Evolutionary conservation across 2,797 vertebrate species (phyloP).

Genomic region (Aplochiton taeniatus): DNA sequence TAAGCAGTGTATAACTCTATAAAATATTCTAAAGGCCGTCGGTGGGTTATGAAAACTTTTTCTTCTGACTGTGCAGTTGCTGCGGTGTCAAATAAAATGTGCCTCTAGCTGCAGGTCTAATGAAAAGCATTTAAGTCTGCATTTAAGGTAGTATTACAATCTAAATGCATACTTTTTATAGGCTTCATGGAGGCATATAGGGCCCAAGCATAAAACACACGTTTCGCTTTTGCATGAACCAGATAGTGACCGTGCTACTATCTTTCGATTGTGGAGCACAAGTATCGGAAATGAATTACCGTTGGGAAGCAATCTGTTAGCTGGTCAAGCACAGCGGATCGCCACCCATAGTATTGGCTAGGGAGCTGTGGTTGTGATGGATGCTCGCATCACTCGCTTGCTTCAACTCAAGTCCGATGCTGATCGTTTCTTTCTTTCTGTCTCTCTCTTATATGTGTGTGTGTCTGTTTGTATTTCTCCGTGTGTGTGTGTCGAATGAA

Average conservation of each 20-base stretch:
- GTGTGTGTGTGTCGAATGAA: constrained; percentile 3
- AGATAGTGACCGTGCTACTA: constrained; percentile 8
- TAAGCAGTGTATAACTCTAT: too few species aligned
- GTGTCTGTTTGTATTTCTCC: constrained; percentile 2
- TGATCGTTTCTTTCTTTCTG: neutral
- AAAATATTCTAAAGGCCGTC: too few species aligned
- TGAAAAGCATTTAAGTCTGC: too few species aligned
- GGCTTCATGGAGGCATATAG: too few species aligned
- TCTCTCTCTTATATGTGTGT: constrained; percentile 3
- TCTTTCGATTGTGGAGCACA: constrained; percentile 47
- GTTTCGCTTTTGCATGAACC: too few species aligned
- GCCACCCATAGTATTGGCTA: constrained; percentile 38
- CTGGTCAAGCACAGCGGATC: constrained; percentile 22
- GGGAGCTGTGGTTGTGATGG: constrained; percentile 38
- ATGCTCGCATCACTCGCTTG: constrained; percentile 38
- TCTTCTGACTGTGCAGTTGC: too few species aligned
- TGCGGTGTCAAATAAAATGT: too few species aligned
- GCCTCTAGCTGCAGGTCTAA: too few species aligned
- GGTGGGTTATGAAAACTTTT: too few species aligned
- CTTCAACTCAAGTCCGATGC: constrained; percentile 22
- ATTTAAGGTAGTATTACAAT: too few species aligned
- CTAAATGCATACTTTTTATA: too few species aligned
- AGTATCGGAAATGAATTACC: constrained; percentile 59
- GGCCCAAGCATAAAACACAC: too few species aligned
- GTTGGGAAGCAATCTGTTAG: constrained; percentile 39